Conservation (phyloP, 2,888 invertebrate genomes). For the Bellardia bayeri region DNA sequence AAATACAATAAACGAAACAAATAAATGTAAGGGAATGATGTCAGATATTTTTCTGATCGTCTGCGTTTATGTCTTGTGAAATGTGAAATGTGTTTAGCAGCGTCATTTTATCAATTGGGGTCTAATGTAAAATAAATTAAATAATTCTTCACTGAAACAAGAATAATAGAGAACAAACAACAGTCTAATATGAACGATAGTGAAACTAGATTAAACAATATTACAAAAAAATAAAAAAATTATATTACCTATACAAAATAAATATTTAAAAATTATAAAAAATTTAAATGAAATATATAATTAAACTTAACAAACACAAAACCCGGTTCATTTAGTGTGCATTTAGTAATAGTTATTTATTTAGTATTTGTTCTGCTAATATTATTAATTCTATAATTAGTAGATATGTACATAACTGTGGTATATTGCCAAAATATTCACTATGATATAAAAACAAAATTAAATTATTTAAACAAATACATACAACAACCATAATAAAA, state of each 20-base stretch:
- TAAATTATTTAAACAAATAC: constrained; percentile 51
- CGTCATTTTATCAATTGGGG: constrained; percentile 56
- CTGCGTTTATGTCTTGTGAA: constrained; percentile 49
- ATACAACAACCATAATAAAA: neutral
- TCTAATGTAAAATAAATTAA: constrained; percentile 21
- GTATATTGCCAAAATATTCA: constrained; percentile 44
- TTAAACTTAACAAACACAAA: neutral
- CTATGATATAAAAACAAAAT: constrained; percentile 42
- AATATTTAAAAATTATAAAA: neutral
- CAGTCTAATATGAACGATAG: neutral
- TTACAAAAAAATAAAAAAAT: neutral
- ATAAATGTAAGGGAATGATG: constrained; percentile 61
- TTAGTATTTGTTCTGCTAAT: constrained; percentile 6
- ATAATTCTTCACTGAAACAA: neutral
- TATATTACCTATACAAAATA: neutral
- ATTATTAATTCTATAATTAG: constrained; percentile 54
- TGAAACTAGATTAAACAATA: neutral
- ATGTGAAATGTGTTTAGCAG: constrained; percentile 26
- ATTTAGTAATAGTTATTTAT: constrained; percentile 22
- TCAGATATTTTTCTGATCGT: constrained; percentile 59
- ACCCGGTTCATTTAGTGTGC: neutral
- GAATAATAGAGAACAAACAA: neutral
- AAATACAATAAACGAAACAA: constrained; percentile 33
- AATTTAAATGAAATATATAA: constrained; percentile 17
- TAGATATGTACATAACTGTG: constrained; percentile 2